Conservation (phyloP, 2,888 invertebrate genomes). For the Pegoplata infirma region DNA sequence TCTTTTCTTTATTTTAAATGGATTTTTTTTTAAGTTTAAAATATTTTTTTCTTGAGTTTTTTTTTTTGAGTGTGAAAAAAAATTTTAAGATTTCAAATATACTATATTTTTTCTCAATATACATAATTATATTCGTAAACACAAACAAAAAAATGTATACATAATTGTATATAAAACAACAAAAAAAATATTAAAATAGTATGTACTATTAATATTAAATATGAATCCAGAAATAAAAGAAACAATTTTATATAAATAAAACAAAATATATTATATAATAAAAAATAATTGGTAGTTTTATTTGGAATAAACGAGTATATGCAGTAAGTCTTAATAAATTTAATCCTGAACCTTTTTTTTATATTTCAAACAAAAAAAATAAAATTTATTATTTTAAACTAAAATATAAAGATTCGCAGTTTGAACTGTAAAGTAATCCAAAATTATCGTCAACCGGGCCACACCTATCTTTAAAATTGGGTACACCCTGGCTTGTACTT, state of each 20-base stretch:
- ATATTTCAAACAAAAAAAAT: no score
- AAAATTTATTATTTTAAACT: no score
- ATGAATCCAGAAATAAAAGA: conserved; percentile 46
- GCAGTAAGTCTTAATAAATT: no score
- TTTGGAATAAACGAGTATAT: no score
- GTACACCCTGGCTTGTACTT: no score
- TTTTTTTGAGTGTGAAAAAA: conserved; percentile 16
- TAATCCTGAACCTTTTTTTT: no score
- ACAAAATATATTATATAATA: conserved; percentile 42
- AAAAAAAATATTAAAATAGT: conserved; percentile 49
- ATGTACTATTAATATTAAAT: conserved; percentile 52
- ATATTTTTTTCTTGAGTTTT: conserved; percentile 2
- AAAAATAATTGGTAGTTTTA: neutral
- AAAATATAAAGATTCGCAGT: no score
- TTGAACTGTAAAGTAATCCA: no score
- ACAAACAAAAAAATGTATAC: conserved; percentile 22
- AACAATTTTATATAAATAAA: conserved; percentile 62
- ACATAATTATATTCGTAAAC: conserved; percentile 6
- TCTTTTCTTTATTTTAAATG: neutral
- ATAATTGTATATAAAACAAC: conserved; percentile 57
- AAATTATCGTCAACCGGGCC: no score
- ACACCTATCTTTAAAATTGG: no score
- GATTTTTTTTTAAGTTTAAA: neutral
- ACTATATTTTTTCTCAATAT: conserved; percentile 15
- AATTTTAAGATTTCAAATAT: conserved; percentile 5